Evolutionary conservation across 37 sponge, comb jelly and placozoan genomes (phyloP), one percentile per base, ranked within the genome.

Genomic region (Tethya wilhelma): DNA sequence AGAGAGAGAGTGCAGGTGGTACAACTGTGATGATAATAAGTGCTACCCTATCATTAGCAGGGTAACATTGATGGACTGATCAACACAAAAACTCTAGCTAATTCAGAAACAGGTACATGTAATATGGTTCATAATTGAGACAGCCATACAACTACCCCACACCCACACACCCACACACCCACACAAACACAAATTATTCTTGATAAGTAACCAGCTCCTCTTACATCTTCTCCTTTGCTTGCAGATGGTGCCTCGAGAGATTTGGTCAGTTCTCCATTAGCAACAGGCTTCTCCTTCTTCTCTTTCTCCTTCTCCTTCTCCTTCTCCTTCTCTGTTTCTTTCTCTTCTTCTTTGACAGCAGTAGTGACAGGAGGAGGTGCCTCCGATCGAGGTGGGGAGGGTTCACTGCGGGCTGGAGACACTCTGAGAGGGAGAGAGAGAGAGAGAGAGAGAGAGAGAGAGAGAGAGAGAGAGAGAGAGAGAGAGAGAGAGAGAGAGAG

Each of bases 401-500:
- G 19, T 8, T 14, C 17, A 60, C 39, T 31, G 4, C 33, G 2
- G 34, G 78, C 2, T 25, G 33, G 80, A 25, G 80, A 41, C 36
- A 39, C 56, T 4, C 59, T 29, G 77, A n/a, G 62, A 32, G 62
- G 12, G 62, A 55, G 77, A n/a, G 62, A 28, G 77, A 55, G 77
- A 55, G 77, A 55, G 77, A 55, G 77, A 28, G 77, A 55, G 77
- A 28, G 77, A 55, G 62, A 55, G 77, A 55, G 77, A 55, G 77
- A 55, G 77, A 55, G 36, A 28, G 77, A 55, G 77, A 55, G 77
- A 38, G 44, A 55, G 77, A 28, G 77, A 55, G 77, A 55, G 77
- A 55, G 77, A 28, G 64, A 55, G 77, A 26, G 64, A 38, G 63
- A 55, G 77, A 30, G 78, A 20, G 60, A 30, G 37, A 2, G 75